Evolutionary conservation across 2,888 invertebrate genomes (phyloP).

Genomic region (Sesamia inferens): DNA sequence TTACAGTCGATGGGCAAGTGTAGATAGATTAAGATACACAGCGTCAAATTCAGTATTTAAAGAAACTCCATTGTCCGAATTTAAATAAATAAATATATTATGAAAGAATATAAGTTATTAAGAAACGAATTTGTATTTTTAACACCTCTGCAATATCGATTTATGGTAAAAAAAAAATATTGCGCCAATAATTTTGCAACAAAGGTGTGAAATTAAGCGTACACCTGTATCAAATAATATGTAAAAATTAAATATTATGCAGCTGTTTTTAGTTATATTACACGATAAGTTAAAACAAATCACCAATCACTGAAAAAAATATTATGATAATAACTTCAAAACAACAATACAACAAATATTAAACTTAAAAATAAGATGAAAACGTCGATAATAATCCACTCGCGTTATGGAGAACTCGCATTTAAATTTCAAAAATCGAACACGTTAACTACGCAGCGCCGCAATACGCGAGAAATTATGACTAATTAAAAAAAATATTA

Average conservation of each 20-base stretch:
- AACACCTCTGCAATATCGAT: neutral
- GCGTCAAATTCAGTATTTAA: neutral
- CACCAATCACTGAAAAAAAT: slow-evolving; percentile 36
- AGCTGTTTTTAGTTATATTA: slow-evolving; percentile 36
- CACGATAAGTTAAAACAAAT: slow-evolving; percentile 38
- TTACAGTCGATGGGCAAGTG: neutral
- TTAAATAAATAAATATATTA: neutral
- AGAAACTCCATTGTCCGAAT: neutral
- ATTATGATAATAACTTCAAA: slow-evolving; percentile 26
- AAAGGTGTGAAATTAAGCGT: slow-evolving; percentile 39
- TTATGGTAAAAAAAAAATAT: neutral
- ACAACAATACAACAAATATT: slow-evolving; percentile 30
- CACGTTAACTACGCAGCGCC: slow-evolving; percentile 27
- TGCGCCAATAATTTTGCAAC: slow-evolving; percentile 10
- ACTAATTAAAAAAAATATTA: slow-evolving; percentile 60
- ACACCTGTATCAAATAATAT: slow-evolving; percentile 41
- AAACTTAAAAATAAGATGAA: slow-evolving; percentile 29
- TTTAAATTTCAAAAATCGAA: slow-evolving; percentile 60
- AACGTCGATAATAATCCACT: slow-evolving; percentile 41
- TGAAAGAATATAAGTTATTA: neutral
- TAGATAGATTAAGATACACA: neutral
- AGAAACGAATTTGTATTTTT: neutral
- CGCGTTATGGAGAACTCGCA: slow-evolving; percentile 54
- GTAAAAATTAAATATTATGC: slow-evolving; percentile 39
- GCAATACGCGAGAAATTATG: slow-evolving; percentile 47